Conservation (phyloP, 2,888 invertebrate species). For the Drosophila limbata region DNA sequence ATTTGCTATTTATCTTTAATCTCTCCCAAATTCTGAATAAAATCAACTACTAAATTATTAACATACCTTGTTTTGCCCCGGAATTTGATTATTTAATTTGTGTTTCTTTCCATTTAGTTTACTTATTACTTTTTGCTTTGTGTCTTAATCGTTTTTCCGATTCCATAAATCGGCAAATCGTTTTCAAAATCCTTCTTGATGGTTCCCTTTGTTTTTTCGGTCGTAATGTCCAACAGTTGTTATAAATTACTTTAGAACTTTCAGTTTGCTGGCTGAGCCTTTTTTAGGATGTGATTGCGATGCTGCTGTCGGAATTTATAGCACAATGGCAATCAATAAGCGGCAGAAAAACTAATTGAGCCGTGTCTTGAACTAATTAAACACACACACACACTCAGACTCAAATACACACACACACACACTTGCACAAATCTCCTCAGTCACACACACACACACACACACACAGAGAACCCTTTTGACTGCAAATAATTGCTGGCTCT, state of each 20-base stretch:
- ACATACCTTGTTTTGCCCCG: neutral
- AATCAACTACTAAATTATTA: no score
- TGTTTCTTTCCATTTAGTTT: no score
- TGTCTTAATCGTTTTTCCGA: constrained; percentile 7
- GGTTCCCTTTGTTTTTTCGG: constrained; percentile 6
- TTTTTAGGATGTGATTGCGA: constrained; percentile 8
- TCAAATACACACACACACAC: constrained; percentile 10
- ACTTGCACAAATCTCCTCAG: neutral
- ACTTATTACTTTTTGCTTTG: neutral
- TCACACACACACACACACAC: neutral
- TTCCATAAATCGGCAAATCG: constrained; percentile 9
- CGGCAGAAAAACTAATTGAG: constrained; percentile 67
- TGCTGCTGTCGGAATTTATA: constrained; percentile 60
- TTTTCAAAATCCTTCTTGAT: constrained; percentile 28
- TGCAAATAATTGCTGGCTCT: constrained; percentile 58
- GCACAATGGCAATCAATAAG: constrained; percentile 67
- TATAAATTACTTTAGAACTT: constrained; percentile 57
- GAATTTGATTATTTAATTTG: neutral
- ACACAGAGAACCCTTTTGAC: constrained; percentile 21
- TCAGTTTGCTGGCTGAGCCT: constrained; percentile 41
- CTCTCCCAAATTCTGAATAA: no score
- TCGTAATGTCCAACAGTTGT: constrained; percentile 28
- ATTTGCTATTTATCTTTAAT: no score
- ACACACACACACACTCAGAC: constrained; percentile 21
- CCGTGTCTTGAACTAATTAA: constrained; percentile 77